phyloP scores from a whole-genome alignment of 2,888 invertebrate species.

The Euzetes globulus region DNA sequence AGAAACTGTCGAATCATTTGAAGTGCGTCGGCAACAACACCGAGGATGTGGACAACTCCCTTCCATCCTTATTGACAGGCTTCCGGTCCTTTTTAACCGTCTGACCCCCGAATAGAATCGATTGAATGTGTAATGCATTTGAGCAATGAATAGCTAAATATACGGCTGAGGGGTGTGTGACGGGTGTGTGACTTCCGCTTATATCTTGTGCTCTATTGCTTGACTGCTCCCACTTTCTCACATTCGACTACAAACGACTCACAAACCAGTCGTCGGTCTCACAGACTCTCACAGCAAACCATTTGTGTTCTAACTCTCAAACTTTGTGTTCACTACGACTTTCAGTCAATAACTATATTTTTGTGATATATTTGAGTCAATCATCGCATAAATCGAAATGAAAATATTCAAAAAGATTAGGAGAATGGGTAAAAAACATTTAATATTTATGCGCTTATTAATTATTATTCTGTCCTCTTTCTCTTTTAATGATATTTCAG shows the following conservation, averaged over 20 bases:
- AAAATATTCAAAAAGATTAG: slow-evolving; percentile 21
- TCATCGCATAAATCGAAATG: not conserved
- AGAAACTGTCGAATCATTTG: slow-evolving; percentile 6
- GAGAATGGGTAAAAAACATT: slow-evolving; percentile 9
- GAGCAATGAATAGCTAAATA: slow-evolving; percentile 13
- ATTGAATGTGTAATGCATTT: not conserved
- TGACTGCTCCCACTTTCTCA: slow-evolving; percentile 17
- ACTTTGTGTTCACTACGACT: not conserved
- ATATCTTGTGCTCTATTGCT: slow-evolving; percentile 24
- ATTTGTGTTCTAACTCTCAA: not conserved
- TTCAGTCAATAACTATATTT: not conserved
- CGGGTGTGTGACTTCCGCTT: slow-evolving; percentile 25
- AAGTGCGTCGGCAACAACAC: slow-evolving; percentile 16
- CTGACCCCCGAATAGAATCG: slow-evolving; percentile 6
- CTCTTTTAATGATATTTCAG: too few species aligned
- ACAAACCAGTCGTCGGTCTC: too few species aligned
- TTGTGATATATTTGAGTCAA: slow-evolving; percentile 3
- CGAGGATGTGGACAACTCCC: slow-evolving; percentile 29
- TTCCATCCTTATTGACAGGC: slow-evolving; percentile 21
- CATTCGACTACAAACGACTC: not conserved
- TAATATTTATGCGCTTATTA: not conserved
- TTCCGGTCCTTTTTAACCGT: slow-evolving; percentile 24
- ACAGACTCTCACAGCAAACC: not conserved
- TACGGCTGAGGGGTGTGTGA: not conserved
- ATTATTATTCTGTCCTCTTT: not conserved